Conservation (phyloP, 2,113 vertebrate species). For the Mesocricetus auratus region DNA sequence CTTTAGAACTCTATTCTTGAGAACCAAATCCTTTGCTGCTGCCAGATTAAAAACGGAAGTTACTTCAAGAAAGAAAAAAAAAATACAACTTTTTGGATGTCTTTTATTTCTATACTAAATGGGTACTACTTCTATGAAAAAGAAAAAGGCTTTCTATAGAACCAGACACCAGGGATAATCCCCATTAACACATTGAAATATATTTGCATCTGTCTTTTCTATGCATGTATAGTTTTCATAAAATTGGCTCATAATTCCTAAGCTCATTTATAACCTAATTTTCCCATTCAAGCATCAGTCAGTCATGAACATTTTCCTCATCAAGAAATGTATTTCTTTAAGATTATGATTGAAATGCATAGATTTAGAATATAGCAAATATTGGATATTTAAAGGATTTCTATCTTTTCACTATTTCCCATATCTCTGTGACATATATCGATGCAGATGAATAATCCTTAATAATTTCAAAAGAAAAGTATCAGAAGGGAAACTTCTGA, state of each 20-base stretch:
- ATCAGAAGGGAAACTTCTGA: constrained; percentile 20
- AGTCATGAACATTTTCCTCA: constrained; percentile 23
- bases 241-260: constrained; percentile 36
- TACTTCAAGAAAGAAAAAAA: constrained; percentile 3
- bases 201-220: neutral
- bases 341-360: constrained; percentile 17
- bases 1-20: neutral
- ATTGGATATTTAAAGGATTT: neutral
- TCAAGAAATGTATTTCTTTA: constrained; percentile 15
- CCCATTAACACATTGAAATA: constrained; percentile 1
- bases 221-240: constrained; percentile 11
- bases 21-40: neutral
- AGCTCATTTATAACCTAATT: constrained; percentile 36
- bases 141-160: neutral
- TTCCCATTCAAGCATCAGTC: constrained; percentile 31
- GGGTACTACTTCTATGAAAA: constrained; percentile 49
- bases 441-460: constrained; percentile 26
- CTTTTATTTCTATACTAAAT: constrained; percentile 63
- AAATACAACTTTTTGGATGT: constrained; percentile 17
- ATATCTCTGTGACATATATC: neutral
- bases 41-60: neutral
- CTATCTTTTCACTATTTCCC: neutral
- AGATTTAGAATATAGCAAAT: neutral
- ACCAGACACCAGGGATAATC: constrained; percentile 19
- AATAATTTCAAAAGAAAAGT: constrained; percentile 52